phyloP scores from a whole-genome alignment of 2,113 vertebrate species.

The Dasyurus viverrinus region DNA sequence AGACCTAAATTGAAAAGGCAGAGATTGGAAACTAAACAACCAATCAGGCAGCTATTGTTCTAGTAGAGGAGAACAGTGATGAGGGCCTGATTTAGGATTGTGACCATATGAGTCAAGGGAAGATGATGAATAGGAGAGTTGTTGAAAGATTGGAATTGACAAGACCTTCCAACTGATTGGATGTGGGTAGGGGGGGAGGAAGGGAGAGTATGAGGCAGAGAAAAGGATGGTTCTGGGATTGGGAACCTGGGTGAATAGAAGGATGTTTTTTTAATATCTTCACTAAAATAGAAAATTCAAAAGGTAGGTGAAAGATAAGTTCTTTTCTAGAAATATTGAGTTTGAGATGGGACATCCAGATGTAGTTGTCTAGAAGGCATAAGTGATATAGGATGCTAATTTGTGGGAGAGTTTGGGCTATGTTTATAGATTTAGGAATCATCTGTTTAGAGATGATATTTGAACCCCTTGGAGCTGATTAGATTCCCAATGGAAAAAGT shows the following conservation, averaged over 20 bases:
- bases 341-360: neutral
- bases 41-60: too few relatives aligned
- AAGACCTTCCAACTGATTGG: too few relatives aligned
- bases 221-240: neutral
- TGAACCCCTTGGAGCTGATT: neutral
- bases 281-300: neutral
- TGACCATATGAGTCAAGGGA: too few relatives aligned
- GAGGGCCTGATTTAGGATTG: too few relatives aligned
- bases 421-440: neutral
- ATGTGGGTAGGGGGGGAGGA: too few relatives aligned
- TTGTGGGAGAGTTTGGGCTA: neutral
- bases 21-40: neutral
- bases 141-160: too few relatives aligned
- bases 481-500: neutral
- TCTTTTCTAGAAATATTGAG: neutral
- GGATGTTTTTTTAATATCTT: neutral
- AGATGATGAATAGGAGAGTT: too few relatives aligned
- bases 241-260: neutral
- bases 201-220: neutral
- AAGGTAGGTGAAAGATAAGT: neutral
- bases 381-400: neutral
- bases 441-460: neutral
- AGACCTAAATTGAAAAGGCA: neutral
- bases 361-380: neutral
- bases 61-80: too few relatives aligned